Percentiles rank a stretch among this genome's conserved stretches.
phyloP scores from a whole-genome alignment of 2,113 vertebrate species.

The rabbit (Oryctolagus cuniculus) region DNA sequence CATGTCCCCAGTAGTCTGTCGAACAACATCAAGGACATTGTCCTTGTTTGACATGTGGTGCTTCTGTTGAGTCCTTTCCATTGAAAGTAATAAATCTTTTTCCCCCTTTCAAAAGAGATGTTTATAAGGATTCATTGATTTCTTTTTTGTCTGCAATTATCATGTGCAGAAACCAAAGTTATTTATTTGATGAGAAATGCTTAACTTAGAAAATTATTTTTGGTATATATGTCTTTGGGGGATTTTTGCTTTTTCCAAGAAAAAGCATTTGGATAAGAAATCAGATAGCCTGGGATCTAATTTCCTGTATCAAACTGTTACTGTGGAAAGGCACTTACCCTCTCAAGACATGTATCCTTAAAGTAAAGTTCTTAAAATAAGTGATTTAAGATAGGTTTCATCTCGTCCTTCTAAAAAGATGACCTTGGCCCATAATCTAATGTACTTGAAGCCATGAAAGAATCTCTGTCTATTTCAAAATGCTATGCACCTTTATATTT shows the following conservation, averaged over 20 bases:
- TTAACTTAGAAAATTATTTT: conserved; percentile 74
- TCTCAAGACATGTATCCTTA: not conserved
- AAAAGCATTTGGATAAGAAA: conserved; percentile 57
- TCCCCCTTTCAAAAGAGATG: conserved; percentile 10
- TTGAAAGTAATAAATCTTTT: conserved; percentile 61
- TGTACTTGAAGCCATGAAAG: not conserved
- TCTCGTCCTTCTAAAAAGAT: not conserved
- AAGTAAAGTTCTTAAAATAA: conserved; percentile 50
- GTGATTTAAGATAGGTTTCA: not conserved
- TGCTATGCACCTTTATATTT: not conserved
- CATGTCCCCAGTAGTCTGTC: not conserved
- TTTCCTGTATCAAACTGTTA: conserved; percentile 18
- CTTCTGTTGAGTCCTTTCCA: conserved; percentile 12
- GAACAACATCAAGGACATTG: not conserved
- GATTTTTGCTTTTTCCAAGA: conserved; percentile 63
- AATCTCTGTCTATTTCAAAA: not conserved
- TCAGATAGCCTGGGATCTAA: not conserved
- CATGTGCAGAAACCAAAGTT: conserved; percentile 62
- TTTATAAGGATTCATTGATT: conserved; percentile 58
- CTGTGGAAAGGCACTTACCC: not conserved
- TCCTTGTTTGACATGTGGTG: not conserved
- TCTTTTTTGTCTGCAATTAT: conserved; percentile 65
- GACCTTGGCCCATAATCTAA: not conserved
- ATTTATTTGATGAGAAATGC: conserved; percentile 62
- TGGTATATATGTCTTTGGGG: conserved; percentile 49